A percentile compares a stretch with the other conserved stretches of the same genome.
phyloP scores from a whole-genome alignment of 2,797 vertebrate species.

The Syndactyla subalaris region DNA sequence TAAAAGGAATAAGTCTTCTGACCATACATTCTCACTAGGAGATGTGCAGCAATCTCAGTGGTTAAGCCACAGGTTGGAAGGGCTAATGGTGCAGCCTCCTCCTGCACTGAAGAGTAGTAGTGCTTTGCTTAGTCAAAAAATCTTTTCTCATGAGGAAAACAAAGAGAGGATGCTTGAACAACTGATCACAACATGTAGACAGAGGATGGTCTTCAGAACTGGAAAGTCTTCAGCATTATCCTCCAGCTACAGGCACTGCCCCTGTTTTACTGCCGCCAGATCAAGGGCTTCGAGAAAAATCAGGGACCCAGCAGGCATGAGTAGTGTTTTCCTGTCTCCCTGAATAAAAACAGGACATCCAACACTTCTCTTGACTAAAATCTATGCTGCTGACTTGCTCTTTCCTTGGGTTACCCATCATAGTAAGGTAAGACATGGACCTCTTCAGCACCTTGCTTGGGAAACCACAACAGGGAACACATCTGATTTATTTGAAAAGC shows the following conservation, averaged over 20 bases:
- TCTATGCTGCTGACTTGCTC: background rate
- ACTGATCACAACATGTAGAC: background rate
- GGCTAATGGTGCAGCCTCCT: background rate
- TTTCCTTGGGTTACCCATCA: background rate
- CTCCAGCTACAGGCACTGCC: background rate
- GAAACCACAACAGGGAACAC: background rate
- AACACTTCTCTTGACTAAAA: background rate
- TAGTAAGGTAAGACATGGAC: background rate
- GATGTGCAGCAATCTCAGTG: background rate
- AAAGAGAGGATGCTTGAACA: background rate
- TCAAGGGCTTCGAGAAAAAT: background rate
- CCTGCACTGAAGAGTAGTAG: background rate
- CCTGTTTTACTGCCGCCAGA: background rate
- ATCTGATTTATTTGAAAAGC: background rate
- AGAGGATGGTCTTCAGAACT: background rate
- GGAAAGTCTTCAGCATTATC: background rate
- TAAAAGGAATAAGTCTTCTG: background rate
- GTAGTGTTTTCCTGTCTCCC: background rate
- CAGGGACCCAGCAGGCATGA: background rate
- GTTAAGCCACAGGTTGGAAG: background rate
- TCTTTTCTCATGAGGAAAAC: background rate
- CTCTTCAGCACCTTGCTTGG: background rate
- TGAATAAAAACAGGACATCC: background rate
- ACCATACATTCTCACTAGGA: background rate
- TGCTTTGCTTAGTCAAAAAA: background rate